Conservation (phyloP, 2,888 invertebrate genomes). For the Agrotis exclamationis region DNA sequence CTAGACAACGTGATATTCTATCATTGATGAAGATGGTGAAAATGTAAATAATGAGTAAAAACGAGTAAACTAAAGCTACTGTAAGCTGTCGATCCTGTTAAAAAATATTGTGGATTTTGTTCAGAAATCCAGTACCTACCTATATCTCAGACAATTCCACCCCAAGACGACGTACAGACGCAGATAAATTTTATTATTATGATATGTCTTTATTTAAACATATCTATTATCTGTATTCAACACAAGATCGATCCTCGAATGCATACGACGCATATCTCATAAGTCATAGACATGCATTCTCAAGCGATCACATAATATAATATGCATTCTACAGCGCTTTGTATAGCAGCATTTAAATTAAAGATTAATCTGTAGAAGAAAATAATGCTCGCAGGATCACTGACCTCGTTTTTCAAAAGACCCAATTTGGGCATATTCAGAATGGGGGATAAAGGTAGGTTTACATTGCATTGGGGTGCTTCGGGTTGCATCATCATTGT, state of each 20-base stretch:
- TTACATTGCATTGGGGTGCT: conserved; percentile 12
- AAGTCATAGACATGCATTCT: conserved; percentile 54
- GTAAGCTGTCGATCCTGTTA: neutral
- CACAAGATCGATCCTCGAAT: conserved; percentile 46
- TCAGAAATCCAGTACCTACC: too few relatives aligned
- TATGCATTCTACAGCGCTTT: conserved; percentile 51
- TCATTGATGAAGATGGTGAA: too few relatives aligned
- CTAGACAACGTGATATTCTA: too few relatives aligned
- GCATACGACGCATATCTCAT: conserved; percentile 54
- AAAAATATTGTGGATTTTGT: too few relatives aligned
- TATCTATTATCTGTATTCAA: conserved; percentile 40
- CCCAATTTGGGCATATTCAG: conserved; percentile 79
- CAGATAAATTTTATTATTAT: conserved; percentile 7
- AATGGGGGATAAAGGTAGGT: conserved; percentile 60
- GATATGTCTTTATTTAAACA: conserved; percentile 24
- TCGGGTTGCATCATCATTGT: conserved; percentile 5
- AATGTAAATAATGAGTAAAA: too few relatives aligned
- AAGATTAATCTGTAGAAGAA: conserved; percentile 77
- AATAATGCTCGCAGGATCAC: conserved; percentile 69
- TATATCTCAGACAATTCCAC: neutral
- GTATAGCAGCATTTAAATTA: conserved; percentile 72
- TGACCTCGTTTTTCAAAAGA: conserved; percentile 75
- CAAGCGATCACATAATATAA: conserved; percentile 46
- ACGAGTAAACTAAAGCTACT: too few relatives aligned
- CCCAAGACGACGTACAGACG: neutral